A percentile compares a stretch with the other conserved stretches of the same genome.
phyloP scores from a whole-genome alignment of 2,888 invertebrate genomes.

The Leptinotarsa rubiginosa region DNA sequence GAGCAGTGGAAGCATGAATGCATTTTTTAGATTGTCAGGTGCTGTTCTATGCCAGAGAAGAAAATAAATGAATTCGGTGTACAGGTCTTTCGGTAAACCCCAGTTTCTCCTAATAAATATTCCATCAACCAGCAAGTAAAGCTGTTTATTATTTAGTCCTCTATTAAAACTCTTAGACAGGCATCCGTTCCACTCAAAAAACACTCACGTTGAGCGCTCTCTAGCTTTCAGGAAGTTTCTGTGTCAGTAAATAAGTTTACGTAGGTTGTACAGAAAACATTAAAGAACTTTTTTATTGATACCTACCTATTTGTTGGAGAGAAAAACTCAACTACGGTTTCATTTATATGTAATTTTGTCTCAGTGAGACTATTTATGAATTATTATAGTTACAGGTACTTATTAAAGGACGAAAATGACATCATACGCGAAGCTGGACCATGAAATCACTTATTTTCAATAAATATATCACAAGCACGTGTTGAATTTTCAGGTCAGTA shows the following conservation, averaged over 20 bases:
- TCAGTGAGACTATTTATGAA: too few species aligned
- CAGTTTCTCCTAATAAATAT: slow-evolving; percentile 34
- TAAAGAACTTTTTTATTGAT: not conserved
- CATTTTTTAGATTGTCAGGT: not conserved
- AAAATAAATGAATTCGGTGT: slow-evolving; percentile 28
- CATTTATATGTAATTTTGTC: too few species aligned
- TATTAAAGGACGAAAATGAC: too few species aligned
- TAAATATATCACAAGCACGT: too few species aligned
- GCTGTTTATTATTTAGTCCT: slow-evolving; percentile 52
- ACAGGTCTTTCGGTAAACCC: slow-evolving; percentile 29
- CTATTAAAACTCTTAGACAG: slow-evolving; percentile 52
- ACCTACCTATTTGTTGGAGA: not conserved
- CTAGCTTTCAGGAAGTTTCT: slow-evolving; percentile 24
- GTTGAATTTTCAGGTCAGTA: too few species aligned
- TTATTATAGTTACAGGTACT: too few species aligned
- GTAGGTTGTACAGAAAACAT: not conserved
- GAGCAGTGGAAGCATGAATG: not conserved
- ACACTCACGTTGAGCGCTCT: slow-evolving; percentile 39
- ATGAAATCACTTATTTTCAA: too few species aligned
- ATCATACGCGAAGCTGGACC: too few species aligned
- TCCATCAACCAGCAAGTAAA: slow-evolving; percentile 37
- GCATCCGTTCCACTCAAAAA: slow-evolving; percentile 44
- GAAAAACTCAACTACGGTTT: too few species aligned
- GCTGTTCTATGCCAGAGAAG: not conserved
- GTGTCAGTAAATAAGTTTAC: slow-evolving; percentile 4